Evolutionary conservation across 2,797 vertebrate genomes (phyloP).

Genomic region (Peromyscus eremicus): DNA sequence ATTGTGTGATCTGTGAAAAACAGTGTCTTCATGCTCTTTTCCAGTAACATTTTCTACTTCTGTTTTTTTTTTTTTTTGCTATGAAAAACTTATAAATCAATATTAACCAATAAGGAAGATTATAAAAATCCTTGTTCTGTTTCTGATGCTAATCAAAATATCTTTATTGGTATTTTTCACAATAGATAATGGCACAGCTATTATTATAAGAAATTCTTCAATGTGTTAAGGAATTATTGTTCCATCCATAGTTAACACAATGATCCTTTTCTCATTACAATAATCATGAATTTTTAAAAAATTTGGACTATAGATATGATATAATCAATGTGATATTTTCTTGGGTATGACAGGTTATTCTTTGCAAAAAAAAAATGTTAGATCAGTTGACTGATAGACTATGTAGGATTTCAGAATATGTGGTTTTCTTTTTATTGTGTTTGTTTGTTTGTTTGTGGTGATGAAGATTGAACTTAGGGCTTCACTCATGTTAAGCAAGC

Average conservation of each 20-base stretch:
- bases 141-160: slow-evolving; percentile 32
- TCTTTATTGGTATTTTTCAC: slow-evolving; percentile 41
- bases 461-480: background rate
- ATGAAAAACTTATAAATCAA: slow-evolving; percentile 41
- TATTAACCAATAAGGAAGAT: background rate
- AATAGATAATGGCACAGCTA: slow-evolving; percentile 12
- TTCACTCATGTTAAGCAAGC: background rate
- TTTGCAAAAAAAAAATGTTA: background rate
- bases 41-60: background rate
- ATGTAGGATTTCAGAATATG: slow-evolving; percentile 16
- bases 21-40: slow-evolving; percentile 52
- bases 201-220: slow-evolving; percentile 23
- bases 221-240: slow-evolving; percentile 37
- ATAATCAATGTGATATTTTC: slow-evolving; percentile 8
- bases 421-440: background rate
- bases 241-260: background rate
- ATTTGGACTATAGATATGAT: background rate
- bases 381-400: background rate
- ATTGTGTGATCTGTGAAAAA: slow-evolving; percentile 26
- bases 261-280: background rate
- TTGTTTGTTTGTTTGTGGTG: background rate
- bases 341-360: background rate
- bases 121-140: background rate
- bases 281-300: background rate
- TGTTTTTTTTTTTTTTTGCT: slow-evolving; percentile 65